Conservation (phyloP, 2,888 invertebrate genomes). For the Cheilosia vulpina region DNA sequence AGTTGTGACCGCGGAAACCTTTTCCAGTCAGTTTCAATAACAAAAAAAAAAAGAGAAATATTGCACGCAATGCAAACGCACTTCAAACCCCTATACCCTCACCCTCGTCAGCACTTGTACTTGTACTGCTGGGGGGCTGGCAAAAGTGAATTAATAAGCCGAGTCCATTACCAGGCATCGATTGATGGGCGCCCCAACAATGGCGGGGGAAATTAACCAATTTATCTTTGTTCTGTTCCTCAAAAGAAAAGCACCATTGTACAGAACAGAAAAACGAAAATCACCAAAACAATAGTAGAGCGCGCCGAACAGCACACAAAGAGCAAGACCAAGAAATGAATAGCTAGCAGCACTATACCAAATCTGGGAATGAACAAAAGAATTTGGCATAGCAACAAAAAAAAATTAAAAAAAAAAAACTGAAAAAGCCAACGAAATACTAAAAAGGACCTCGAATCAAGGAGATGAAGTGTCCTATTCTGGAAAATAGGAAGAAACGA, state of each 20-base stretch:
- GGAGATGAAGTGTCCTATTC: conserved; percentile 64
- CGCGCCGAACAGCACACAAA: conserved; percentile 14
- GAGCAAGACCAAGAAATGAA: conserved; percentile 46
- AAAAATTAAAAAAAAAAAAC: conserved; percentile 49
- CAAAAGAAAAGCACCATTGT: conserved; percentile 72
- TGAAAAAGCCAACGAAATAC: conserved; percentile 64
- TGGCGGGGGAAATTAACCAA: conserved; percentile 83
- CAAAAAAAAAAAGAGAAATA: conserved; percentile 9
- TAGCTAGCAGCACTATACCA: conserved; percentile 57
- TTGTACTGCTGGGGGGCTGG: conserved; percentile 20
- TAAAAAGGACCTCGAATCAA: conserved; percentile 67
- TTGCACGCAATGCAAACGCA: conserved; percentile 40
- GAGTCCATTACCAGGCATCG: conserved; percentile 83
- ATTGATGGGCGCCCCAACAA: conserved; percentile 83
- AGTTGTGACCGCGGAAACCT: neutral
- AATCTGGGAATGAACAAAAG: conserved; percentile 72
- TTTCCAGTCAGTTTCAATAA: neutral
- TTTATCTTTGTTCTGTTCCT: conserved; percentile 82
- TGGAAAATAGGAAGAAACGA: conserved; percentile 58
- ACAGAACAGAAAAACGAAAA: conserved; percentile 75
- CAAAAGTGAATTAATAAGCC: conserved; percentile 80
- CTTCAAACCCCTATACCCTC: conserved; percentile 6
- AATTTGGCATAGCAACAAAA: conserved; percentile 61
- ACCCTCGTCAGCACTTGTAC: conserved; percentile 3
- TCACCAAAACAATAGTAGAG: conserved; percentile 53